A percentile compares a stretch with the other conserved stretches of the same genome.
Evolutionary conservation across 1,140 invertebrate genomes (phyloP).

Genomic region (Ostrea denselamellosa): DNA sequence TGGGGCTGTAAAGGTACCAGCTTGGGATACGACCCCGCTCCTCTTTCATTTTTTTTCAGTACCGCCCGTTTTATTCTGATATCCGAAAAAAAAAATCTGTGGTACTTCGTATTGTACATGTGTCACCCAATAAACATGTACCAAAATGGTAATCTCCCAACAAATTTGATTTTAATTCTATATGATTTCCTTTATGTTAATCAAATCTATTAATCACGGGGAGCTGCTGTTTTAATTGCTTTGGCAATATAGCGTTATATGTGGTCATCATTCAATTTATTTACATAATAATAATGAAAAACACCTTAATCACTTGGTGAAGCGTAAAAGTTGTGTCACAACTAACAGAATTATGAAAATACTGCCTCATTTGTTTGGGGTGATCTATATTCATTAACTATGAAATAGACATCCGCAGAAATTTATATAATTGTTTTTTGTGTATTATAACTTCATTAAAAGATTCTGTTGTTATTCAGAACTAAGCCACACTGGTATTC

Average conservation of each 20-base stretch:
- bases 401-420: not conserved
- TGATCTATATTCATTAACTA: not conserved
- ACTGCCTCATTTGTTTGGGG: not conserved
- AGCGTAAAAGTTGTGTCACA: not conserved
- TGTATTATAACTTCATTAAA: not conserved
- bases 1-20: too few species aligned
- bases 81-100: too few species aligned
- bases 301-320: not conserved
- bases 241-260: not conserved
- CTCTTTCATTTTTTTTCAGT: too few species aligned
- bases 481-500: too few species aligned
- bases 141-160: not conserved
- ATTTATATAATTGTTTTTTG: not conserved
- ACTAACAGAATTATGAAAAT: constrained; percentile 5
- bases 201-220: not conserved
- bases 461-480: too few species aligned
- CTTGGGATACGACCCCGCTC: too few species aligned
- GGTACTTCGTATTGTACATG: too few species aligned
- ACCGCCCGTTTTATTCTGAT: too few species aligned
- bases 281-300: constrained; percentile 11
- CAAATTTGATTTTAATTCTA: not conserved
- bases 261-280: constrained; percentile 6
- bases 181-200: not conserved
- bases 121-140: too few species aligned
- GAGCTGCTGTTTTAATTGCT: not conserved